These are phyloP conservation scores for Hedychridium roseum DNA, from an alignment of 2,888 invertebrate species.

Conservation along the genomic window DNA sequence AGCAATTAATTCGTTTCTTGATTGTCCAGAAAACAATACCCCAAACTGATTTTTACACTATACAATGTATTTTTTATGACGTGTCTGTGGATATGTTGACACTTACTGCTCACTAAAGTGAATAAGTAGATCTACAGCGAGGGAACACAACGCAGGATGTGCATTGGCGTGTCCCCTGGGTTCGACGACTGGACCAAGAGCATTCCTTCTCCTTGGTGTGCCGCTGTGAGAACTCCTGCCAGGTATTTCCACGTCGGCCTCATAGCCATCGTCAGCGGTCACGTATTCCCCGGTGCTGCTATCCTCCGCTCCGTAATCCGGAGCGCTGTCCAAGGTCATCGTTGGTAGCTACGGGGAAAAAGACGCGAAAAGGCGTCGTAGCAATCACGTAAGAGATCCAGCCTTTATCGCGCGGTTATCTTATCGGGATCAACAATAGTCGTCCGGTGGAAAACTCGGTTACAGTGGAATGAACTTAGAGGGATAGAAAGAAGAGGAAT, in stretches of 20 bases:
- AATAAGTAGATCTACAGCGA: constrained; percentile 69
- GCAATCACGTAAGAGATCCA: neutral
- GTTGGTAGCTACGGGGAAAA: constrained; percentile 46
- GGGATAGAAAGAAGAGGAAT: no score
- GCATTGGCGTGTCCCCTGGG: constrained; percentile 64
- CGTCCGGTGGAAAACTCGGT: no score
- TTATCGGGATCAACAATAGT: neutral
- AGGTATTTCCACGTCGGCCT: constrained; percentile 71
- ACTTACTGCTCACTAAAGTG: constrained; percentile 68
- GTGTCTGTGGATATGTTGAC: no score
- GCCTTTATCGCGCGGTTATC: neutral
- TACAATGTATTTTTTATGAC: no score
- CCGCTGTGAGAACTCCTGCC: constrained; percentile 45
- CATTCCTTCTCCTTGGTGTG: constrained; percentile 37
- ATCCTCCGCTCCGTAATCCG: constrained; percentile 54
- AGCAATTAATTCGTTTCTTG: no score
- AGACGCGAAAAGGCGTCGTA: neutral
- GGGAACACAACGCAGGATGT: constrained; percentile 69
- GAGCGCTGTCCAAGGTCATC: constrained; percentile 52
- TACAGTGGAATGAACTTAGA: no score
- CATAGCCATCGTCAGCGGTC: constrained; percentile 72
- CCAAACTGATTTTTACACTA: no score
- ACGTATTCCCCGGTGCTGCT: constrained; percentile 61
- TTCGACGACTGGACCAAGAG: constrained; percentile 51
- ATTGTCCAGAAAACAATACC: no score